A percentile compares a stretch with the other conserved stretches of the same genome.
These are phyloP conservation scores for Oeneis ivallda DNA, from an alignment of 2,888 invertebrate genomes.

Conservation along the genomic window DNA sequence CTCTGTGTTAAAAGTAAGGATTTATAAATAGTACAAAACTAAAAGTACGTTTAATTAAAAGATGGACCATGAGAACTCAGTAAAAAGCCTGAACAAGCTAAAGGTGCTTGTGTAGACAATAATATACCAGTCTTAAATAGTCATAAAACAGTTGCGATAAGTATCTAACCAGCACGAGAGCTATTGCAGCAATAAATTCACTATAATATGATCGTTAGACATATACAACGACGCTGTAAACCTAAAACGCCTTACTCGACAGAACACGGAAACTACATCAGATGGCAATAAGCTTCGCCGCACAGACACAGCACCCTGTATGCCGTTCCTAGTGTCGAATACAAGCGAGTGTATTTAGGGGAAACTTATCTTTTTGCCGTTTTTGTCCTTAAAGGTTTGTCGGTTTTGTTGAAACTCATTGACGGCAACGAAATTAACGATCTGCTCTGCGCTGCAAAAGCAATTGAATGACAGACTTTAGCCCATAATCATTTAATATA, in stretches of 20 bases:
- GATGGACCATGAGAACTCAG: too few species aligned
- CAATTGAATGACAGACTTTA: too few species aligned
- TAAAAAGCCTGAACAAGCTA: too few species aligned
- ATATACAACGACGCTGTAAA: conserved; percentile 6
- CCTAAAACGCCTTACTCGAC: conserved; percentile 4
- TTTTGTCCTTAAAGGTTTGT: too few species aligned
- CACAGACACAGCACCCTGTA: conserved; percentile 5
- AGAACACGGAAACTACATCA: conserved; percentile 30
- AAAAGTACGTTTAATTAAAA: too few species aligned
- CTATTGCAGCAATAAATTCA: background rate
- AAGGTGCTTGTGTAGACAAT: too few species aligned
- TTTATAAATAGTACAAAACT: too few species aligned
- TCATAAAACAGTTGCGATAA: background rate
- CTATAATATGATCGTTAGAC: conserved; percentile 11
- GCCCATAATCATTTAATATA: too few species aligned
- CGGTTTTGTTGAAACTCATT: background rate
- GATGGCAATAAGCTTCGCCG: conserved; percentile 22
- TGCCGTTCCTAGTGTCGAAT: conserved; percentile 24
- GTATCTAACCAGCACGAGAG: background rate
- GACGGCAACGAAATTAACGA: too few species aligned
- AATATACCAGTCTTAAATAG: too few species aligned
- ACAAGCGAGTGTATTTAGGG: conserved; percentile 35
- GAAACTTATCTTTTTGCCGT: background rate
- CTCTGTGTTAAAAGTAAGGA: too few species aligned
- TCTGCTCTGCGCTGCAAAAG: background rate